phyloP scores from a whole-genome alignment of 1,140 invertebrate genomes.

The Trachelipus rathkii region DNA sequence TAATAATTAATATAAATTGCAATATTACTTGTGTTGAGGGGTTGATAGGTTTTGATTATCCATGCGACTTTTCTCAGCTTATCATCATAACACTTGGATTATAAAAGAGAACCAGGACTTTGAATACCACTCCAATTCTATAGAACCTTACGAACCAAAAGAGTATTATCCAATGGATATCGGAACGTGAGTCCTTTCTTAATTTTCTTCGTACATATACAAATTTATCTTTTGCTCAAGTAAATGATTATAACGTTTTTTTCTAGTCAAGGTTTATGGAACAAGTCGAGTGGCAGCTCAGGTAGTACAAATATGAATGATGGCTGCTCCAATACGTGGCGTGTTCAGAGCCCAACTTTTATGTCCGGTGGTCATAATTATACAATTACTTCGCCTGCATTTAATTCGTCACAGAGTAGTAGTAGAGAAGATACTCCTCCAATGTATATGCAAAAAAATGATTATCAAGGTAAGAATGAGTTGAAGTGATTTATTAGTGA shows the following conservation, averaged over 20 bases:
- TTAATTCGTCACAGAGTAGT: background rate
- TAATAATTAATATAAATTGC: no score
- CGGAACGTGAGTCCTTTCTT: background rate
- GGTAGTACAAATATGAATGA: background rate
- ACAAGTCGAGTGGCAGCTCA: background rate
- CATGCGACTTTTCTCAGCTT: no score
- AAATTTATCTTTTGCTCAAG: background rate
- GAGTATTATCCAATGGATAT: background rate
- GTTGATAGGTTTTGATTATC: no score
- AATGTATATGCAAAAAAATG: background rate
- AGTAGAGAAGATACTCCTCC: background rate
- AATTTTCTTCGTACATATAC: background rate
- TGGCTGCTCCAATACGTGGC: background rate
- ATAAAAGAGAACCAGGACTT: no score
- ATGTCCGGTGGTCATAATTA: background rate
- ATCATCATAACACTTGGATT: no score
- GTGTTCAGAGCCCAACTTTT: background rate
- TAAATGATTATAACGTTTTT: background rate
- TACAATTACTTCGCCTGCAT: background rate
- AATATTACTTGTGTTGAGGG: no score
- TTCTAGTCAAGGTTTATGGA: background rate
- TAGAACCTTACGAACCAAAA: background rate
- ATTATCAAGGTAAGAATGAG: background rate
- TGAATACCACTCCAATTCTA: background rate
- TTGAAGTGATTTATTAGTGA: no score